Conservation (phyloP, 2,797 vertebrate species). For the Nannoperca australis region DNA sequence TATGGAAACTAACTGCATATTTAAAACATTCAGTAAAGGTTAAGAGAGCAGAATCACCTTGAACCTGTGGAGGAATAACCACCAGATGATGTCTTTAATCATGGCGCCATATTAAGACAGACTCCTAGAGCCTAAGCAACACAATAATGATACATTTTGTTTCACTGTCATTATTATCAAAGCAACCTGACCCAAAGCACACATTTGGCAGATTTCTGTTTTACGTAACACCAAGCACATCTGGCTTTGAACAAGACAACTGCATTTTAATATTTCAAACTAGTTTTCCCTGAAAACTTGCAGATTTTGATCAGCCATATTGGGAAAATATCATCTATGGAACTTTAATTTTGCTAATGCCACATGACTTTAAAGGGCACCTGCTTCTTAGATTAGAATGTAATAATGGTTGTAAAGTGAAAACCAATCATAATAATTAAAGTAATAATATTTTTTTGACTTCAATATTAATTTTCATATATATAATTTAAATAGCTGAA, state of each 20-base stretch:
- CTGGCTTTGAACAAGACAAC: conserved; percentile 61
- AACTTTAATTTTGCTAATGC: conserved; percentile 16
- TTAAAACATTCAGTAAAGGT: background rate
- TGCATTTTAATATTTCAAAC: conserved; percentile 45
- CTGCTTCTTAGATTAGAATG: conserved; percentile 18
- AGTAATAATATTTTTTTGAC: background rate
- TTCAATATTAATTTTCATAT: background rate
- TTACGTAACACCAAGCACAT: conserved; percentile 70
- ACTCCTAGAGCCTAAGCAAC: conserved; percentile 66
- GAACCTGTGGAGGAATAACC: conserved; percentile 64
- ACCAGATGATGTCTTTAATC: conserved; percentile 53
- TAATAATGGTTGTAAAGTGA: background rate
- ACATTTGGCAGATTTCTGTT: conserved; percentile 58
- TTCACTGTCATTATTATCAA: conserved; percentile 23
- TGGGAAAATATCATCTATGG: conserved; percentile 32
- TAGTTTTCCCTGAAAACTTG: conserved; percentile 31
- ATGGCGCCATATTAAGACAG: conserved; percentile 69
- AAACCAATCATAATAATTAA: conserved; percentile 5
- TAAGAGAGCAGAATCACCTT: conserved; percentile 56
- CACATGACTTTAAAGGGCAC: conserved; percentile 24
- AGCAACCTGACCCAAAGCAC: conserved; percentile 15
- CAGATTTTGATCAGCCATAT: conserved; percentile 23
- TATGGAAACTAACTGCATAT: background rate
- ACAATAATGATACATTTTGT: conserved; percentile 25
- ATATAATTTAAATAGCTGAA: background rate